A percentile compares a stretch with the other conserved stretches of the same genome.
phyloP scores from a whole-genome alignment of 2,113 vertebrate genomes.

The Lasiurus borealis region DNA sequence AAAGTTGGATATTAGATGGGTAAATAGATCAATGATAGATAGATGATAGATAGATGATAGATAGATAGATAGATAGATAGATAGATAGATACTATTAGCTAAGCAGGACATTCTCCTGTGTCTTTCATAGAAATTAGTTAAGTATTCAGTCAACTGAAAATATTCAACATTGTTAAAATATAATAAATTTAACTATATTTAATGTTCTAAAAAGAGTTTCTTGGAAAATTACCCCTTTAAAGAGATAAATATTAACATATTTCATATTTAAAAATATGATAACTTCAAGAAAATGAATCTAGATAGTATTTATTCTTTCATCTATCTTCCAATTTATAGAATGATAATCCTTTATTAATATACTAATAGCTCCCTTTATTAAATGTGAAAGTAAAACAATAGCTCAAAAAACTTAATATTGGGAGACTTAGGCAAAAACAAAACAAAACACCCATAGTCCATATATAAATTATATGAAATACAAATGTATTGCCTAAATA shows the following conservation, averaged over 20 bases:
- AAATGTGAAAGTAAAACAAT: neutral
- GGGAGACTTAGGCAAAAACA: neutral
- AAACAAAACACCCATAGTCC: neutral
- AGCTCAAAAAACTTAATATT: neutral
- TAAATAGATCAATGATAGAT: neutral
- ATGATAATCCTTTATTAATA: neutral
- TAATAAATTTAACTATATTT: neutral
- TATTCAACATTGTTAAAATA: neutral
- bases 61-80: neutral
- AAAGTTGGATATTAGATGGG: neutral
- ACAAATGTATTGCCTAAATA: neutral
- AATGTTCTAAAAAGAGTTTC: neutral
- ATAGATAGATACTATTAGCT: neutral
- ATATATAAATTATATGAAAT: neutral
- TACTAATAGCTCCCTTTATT: neutral
- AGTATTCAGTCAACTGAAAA: neutral
- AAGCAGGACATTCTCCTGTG: neutral
- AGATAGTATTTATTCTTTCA: neutral
- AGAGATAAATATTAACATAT: slow-evolving; percentile 1
- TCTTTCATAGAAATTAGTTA: neutral
- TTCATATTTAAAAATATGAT: neutral
- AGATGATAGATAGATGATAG: neutral
- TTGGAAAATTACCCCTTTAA: neutral
- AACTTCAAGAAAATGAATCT: neutral
- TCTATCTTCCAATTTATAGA: neutral